Base-by-base conservation (phyloP, 2,888 invertebrate species). In the Osmoderma eremita region DNA sequence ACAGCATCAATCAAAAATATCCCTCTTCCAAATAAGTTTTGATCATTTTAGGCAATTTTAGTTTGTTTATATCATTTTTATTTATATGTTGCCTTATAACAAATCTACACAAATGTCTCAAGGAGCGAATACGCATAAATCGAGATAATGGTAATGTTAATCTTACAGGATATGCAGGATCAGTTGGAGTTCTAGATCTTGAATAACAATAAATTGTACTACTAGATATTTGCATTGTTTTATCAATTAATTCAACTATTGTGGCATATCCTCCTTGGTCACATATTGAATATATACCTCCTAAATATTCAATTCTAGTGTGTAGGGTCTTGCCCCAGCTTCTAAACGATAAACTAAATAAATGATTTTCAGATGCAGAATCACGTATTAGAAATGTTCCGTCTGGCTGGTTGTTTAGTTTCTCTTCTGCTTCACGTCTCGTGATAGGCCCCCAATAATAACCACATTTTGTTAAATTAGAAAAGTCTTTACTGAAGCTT, bases 401-500 rank as follows among this genome's bases (percentile, higher is more conserved):
- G 74, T 92, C 91, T 5, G 90, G 88, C 77, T 89, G 88, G 69
- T 87, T 87, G 54, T 84, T 81, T 30, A 93, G 81, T 76, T 88
- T 88, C 64, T 86, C 85, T 78, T 92, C 91, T 0, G 93, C 91
- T 78, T 91, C 90, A 39, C 86, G 85, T 71, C 90, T 86, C 0
- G 89, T 87, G 72, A 93, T 86, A 61, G 91, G 89, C 13, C 93
- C 93, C 93, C 93, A 94, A 79, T 93, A 93, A 92, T 93, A 93
- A 45, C 88, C 89, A 77, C 85, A 83, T 81, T 89, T 77, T 75
- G 79, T 74, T 17, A 82, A 70, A 63, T 74, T 78, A 1, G 75
- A 75, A n/a, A 81, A 74, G 72, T 82, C 80, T 56, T 77, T 76
- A 53, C 76, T 72, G 22, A 76, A 65, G 12, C 74, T 73, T 17